Base-by-base conservation (phyloP, 1,140 invertebrate species). In the Hyphantria cunea region DNA sequence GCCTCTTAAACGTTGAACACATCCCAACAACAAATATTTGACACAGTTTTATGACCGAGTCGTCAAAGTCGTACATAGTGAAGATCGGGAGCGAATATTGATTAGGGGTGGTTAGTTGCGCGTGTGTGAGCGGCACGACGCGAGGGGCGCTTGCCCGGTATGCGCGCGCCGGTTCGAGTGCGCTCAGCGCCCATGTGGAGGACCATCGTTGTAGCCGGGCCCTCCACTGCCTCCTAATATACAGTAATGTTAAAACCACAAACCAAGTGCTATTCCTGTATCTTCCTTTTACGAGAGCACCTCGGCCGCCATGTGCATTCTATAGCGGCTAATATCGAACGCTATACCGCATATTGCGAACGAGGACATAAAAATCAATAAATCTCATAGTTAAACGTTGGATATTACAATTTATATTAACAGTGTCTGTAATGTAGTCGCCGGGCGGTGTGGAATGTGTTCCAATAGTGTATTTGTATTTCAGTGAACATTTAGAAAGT, bases 351-450 rank as follows among this genome's bases (percentile, higher is more conserved):
- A 15, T 25, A 67, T 42, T 62, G 61, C 39, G 33, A 55, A 64
- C 66, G 33, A 54, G 67, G 60, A 63, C 52, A 75, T 70, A 70
- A 90, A 90, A 90, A 90, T 90, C 87, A 80, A 90, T 90, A 90
- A 75, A 79, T 70, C 78, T 67, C 65, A 42, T 66, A 74, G 76
- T 58, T 70, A 69, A 74, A 63, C 17, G 17, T 25, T 72, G 64
- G 72, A 64, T 72, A 74, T 80, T 85, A 74, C 76, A 81, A 76
- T 70, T 72, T 64, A 58, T 72, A 69, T 52, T 51, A 60, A 53
- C 59, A 80, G 63, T 73, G 70, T 49, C 45, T 48, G 67, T 59
- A 41, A 80, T 76, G 76, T 68, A 74, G 45, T 56, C 55, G 61
- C 69, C 8, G 69, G 64, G 63, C 58, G 66, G 67, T 69, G 72